Percentiles rank a stretch among this genome's conserved stretches.
phyloP scores from a whole-genome alignment of 1,140 invertebrate genomes.

The Tetragnatha versicolor region DNA sequence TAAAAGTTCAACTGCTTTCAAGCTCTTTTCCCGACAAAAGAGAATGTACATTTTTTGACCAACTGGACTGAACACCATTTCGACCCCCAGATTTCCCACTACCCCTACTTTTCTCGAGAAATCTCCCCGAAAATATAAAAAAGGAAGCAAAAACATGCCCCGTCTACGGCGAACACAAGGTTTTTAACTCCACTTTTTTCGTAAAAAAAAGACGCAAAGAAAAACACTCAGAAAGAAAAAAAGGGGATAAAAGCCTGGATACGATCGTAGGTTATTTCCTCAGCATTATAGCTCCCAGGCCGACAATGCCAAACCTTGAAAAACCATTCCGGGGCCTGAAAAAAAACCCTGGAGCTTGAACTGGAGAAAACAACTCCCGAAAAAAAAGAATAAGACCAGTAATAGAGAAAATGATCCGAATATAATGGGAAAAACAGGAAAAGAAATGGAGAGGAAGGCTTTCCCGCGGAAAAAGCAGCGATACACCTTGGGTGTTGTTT shows the following conservation, averaged over 20 bases:
- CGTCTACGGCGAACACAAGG: neutral
- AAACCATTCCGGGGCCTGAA: conserved; percentile 15
- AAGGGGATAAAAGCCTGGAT: neutral
- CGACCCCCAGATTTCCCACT: too few species aligned
- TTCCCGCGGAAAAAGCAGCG: too few species aligned
- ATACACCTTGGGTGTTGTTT: too few species aligned
- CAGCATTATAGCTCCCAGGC: conserved; percentile 39
- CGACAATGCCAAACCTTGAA: conserved; percentile 39
- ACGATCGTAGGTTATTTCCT: conserved; percentile 43
- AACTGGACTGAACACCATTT: too few species aligned
- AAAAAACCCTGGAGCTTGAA: conserved; percentile 1
- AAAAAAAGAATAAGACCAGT: conserved; percentile 50
- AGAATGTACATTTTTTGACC: too few species aligned
- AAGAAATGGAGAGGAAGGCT: conserved; percentile 13
- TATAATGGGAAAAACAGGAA: conserved; percentile 41
- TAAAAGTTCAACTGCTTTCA: too few species aligned
- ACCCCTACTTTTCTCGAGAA: too few species aligned
- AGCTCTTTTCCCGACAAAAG: too few species aligned
- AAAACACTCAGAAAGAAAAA: neutral
- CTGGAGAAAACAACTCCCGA: conserved; percentile 40
- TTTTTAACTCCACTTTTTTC: neutral
- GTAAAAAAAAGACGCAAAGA: conserved; percentile 18
- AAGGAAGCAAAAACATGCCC: neutral
- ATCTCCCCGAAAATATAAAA: too few species aligned
- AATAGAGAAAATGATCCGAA: conserved; percentile 54